These are phyloP conservation scores for Nannospalax galili DNA, from an alignment of 2,113 vertebrate species.

Conservation along the genomic window DNA sequence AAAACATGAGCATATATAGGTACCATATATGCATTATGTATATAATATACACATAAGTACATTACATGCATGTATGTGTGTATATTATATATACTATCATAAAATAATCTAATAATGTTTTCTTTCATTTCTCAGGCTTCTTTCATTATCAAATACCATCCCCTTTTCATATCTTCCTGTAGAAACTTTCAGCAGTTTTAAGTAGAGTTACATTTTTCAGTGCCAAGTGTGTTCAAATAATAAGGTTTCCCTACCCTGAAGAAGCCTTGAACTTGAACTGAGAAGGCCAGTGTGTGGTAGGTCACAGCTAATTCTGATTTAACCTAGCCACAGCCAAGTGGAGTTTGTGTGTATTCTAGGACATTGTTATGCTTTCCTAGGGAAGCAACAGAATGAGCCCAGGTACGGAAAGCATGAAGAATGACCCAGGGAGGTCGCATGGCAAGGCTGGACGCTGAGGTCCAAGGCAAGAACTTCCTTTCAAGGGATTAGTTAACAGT, in stretches of 20 bases:
- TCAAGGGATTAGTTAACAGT: background rate
- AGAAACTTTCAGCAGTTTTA: background rate
- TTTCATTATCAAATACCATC: background rate
- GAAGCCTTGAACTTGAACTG: background rate
- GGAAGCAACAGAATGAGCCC: background rate
- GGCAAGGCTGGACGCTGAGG: background rate
- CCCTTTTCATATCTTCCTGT: background rate
- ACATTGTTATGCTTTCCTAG: background rate
- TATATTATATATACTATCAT: too few species aligned
- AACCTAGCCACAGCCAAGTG: background rate
- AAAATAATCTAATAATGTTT: background rate
- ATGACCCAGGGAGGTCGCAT: accelerated
- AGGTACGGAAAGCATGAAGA: background rate
- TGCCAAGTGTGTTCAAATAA: background rate
- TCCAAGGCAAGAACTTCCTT: background rate
- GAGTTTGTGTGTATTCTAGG: background rate
- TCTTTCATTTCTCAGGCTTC: slow-evolving; percentile 29
- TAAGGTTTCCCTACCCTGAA: background rate
- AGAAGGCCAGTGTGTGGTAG: background rate
- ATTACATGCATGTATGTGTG: too few species aligned
- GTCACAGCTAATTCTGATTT: background rate
- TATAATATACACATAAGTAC: too few species aligned
- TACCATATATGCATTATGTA: too few species aligned
- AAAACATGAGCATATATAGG: too few species aligned
- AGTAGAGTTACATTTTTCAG: background rate